Base-by-base conservation (phyloP, 2,113 vertebrate species). In the Gasterosteus nipponicus region DNA sequence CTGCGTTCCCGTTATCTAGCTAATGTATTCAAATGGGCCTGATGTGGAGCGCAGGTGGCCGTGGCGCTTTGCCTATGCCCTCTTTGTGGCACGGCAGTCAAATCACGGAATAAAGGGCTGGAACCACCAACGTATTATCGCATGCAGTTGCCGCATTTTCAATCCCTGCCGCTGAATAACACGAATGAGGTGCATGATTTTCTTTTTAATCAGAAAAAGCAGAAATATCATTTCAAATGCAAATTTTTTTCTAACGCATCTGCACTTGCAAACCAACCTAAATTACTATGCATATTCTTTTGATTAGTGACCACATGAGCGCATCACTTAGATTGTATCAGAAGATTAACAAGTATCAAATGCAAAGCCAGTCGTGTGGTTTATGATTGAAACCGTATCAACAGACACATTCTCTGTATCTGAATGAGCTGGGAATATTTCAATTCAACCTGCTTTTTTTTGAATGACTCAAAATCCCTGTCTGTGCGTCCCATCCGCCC, bases 51-150 rank as follows among this genome's bases (percentile, higher is more conserved):
- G 1, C 35, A 66, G 42, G 49, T 74, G 18, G 61, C 67, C 39
- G 19, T 8, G 9, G 2, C 38, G 62, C 31, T 82, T 77, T 78
- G 60, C 49, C 22, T 80, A 35, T 68, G 19, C 4, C 62, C 54
- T 67, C 9, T 76, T 38, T 78, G 82, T 53, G 73, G 54, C 10
- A 61, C 71, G 56, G 68, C 59, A 61, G 75, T 85, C 22, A 85
- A 84, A 83, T 61, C 59, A 18, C 18, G 19, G 7, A 59, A 47
- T 78, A 16, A 60, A 61, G 18, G 22, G 29, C 61, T 47, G 18
- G 62, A 53, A 9, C 19, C 35, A 22, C 7, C 46, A 8, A 59
- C 14, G 3, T 12, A 7, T 14, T 1, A n/a, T 46, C 16, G 26
- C 12, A 51, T 74, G 75, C 51, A 54, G 12, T 15, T 63, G 57